Evolutionary conservation across 2,797 vertebrate genomes (phyloP).

Genomic region (Coilia nasus): DNA sequence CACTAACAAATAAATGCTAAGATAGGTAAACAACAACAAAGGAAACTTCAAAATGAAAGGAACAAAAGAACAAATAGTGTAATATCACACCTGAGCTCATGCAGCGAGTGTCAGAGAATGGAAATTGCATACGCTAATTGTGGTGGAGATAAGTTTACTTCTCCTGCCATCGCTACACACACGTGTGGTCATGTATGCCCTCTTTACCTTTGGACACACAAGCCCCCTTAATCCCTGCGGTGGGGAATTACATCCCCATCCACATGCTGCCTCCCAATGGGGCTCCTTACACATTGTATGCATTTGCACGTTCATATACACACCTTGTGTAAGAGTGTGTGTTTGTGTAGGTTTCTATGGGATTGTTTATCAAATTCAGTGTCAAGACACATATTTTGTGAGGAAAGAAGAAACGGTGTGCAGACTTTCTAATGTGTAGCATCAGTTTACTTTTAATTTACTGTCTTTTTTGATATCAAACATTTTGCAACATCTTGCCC

Average conservation of each 20-base stretch:
- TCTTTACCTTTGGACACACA: constrained; percentile 3
- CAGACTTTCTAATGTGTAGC: not conserved
- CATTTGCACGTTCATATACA: constrained; percentile 1
- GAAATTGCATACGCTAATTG: not conserved
- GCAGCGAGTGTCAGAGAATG: not conserved
- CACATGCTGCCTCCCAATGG: not conserved
- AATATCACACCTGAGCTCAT: not conserved
- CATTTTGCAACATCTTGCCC: too few species aligned
- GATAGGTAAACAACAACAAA: too few species aligned
- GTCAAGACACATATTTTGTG: not conserved
- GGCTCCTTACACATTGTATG: not conserved
- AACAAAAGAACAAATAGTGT: not conserved
- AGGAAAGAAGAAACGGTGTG: not conserved
- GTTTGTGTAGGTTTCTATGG: not conserved
- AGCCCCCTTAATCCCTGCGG: not conserved
- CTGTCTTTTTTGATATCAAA: too few species aligned
- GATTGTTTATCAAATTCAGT: not conserved
- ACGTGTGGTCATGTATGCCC: constrained; percentile 10
- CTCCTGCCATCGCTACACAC: constrained; percentile 23
- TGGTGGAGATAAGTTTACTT: not conserved
- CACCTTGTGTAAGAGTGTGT: not conserved
- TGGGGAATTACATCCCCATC: not conserved
- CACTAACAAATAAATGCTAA: too few species aligned
- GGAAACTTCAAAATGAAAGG: too few species aligned
- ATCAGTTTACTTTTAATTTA: too few species aligned